Evolutionary conservation across 1,140 invertebrate genomes (phyloP).

Genomic region (Sitophilus oryzae): DNA sequence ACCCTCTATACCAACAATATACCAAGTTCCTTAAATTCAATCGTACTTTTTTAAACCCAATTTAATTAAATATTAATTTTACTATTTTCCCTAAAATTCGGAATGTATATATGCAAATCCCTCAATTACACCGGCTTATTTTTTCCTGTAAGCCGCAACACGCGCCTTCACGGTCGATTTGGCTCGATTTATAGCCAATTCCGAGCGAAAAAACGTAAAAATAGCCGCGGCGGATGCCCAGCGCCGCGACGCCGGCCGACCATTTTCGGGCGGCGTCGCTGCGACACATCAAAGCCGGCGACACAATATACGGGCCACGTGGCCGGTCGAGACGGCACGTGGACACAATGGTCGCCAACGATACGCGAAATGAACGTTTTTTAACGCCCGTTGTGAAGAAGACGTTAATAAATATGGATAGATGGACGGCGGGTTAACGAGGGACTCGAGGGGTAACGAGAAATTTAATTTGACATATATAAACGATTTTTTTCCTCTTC

Average conservation of each 20-base stretch:
- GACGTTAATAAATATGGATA: conserved; percentile 26
- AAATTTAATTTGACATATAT: too few species aligned
- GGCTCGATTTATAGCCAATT: conserved; percentile 40
- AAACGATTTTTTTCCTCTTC: too few species aligned
- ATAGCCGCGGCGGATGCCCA: conserved; percentile 22
- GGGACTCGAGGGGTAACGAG: too few species aligned
- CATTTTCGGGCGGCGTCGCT: conserved; percentile 32
- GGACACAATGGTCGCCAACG: conserved; percentile 38
- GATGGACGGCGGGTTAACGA: conserved; percentile 10
- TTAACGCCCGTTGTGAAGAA: conserved; percentile 30
- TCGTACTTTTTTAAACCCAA: too few species aligned
- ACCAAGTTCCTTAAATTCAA: too few species aligned
- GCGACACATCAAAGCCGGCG: conserved; percentile 34
- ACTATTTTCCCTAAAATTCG: too few species aligned
- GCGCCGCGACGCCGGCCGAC: conserved; percentile 16
- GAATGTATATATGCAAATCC: conserved; percentile 32
- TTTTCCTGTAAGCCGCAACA: conserved; percentile 35
- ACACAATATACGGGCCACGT: conserved; percentile 34
- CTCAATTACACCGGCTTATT: conserved; percentile 22
- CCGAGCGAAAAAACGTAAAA: conserved; percentile 38
- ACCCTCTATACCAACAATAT: too few species aligned
- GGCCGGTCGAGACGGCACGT: conserved; percentile 35
- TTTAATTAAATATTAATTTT: too few species aligned
- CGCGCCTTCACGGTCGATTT: conserved; percentile 37
- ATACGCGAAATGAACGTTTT: conserved; percentile 36